A percentile compares a stretch with the other conserved stretches of the same genome.
These are phyloP conservation scores for Pygoscelis adeliae DNA, from an alignment of 2,113 vertebrate species.

Conservation along the genomic window DNA sequence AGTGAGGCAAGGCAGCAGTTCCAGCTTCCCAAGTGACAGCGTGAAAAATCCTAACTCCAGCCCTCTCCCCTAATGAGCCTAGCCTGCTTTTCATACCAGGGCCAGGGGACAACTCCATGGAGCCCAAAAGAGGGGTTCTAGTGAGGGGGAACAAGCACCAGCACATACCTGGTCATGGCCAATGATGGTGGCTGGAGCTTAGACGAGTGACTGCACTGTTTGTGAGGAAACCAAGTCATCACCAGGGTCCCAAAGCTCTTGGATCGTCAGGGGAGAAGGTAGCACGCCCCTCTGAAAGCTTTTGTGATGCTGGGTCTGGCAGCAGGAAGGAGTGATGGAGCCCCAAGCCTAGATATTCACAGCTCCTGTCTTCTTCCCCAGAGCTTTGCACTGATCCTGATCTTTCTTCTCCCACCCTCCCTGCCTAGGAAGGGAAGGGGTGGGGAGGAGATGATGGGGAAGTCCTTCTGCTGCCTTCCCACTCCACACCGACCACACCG, in stretches of 20 bases:
- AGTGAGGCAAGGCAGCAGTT: background rate
- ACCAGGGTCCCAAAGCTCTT: background rate
- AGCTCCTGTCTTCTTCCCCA: background rate
- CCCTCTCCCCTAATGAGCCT: background rate
- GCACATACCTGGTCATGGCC: background rate
- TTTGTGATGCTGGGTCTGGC: background rate
- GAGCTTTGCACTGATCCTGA: background rate
- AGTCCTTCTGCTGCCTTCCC: background rate
- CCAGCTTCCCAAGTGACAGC: background rate
- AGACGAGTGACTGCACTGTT: background rate
- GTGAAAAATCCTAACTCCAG: background rate
- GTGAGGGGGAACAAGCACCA: background rate
- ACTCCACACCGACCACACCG: rapidly evolving
- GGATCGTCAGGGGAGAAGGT: background rate
- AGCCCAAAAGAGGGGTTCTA: background rate
- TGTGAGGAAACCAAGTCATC: background rate
- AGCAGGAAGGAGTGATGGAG: background rate
- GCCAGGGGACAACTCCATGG: background rate
- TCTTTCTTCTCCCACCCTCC: background rate
- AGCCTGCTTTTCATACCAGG: background rate
- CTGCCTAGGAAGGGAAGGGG: background rate
- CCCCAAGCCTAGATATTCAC: background rate
- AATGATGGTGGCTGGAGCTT: background rate
- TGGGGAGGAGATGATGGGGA: background rate
- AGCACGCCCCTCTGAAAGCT: rapidly evolving